Conservation (phyloP, 2,797 vertebrate genomes). For the Phylloscopus collybita region DNA sequence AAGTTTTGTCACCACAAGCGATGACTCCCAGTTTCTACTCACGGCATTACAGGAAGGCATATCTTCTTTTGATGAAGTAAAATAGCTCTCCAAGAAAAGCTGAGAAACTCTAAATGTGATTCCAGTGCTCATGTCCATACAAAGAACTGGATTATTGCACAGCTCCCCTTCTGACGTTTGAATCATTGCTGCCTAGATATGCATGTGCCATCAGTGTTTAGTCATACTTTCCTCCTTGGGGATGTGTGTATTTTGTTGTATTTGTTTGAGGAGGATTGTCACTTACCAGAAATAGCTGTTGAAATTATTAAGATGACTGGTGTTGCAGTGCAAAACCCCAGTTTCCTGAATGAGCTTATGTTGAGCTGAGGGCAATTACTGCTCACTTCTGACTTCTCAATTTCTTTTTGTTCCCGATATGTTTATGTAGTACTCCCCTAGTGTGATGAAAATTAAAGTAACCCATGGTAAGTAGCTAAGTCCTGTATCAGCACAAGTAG, state of each 20-base stretch:
- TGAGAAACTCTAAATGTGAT: background rate
- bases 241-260: background rate
- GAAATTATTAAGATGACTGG: background rate
- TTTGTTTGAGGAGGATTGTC: background rate
- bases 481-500: background rate
- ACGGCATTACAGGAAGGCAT: background rate
- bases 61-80: background rate
- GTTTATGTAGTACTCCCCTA: background rate
- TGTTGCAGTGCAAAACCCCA: background rate
- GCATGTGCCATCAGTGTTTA: background rate
- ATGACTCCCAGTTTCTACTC: background rate
- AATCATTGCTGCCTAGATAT: background rate
- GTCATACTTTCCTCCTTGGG: slow-evolving; percentile 1
- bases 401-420: background rate
- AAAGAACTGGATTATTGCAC: background rate
- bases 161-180: background rate
- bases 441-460: background rate
- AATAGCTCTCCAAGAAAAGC: background rate
- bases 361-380: background rate
- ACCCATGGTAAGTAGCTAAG: background rate
- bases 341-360: background rate
- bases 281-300: slow-evolving; percentile 6
- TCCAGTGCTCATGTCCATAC: background rate
- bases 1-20: background rate
- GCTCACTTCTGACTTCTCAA: background rate